These are phyloP conservation scores for Asteroscopus sphinx DNA, from an alignment of 2,888 invertebrate species.

Conservation along the genomic window DNA sequence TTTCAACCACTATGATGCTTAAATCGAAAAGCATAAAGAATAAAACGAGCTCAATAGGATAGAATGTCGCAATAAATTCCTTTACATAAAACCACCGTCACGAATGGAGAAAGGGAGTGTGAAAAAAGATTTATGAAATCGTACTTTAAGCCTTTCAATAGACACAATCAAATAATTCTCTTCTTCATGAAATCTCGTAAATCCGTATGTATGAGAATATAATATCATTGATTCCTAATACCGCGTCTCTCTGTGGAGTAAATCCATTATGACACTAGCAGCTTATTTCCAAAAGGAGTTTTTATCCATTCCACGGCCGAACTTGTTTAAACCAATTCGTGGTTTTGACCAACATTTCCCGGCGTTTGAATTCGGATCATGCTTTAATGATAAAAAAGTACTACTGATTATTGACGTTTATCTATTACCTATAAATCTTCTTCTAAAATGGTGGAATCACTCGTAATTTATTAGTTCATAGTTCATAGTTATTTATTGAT, in stretches of 20 bases:
- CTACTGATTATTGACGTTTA: background rate
- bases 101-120: conserved; percentile 6
- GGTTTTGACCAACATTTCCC: conserved; percentile 38
- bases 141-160: conserved; percentile 35
- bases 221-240: conserved; percentile 37
- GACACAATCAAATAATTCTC: conserved; percentile 39
- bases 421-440: too few species aligned
- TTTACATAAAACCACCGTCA: conserved; percentile 2
- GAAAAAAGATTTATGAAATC: conserved; percentile 19
- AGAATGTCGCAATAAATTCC: conserved; percentile 15
- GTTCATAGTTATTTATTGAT: too few species aligned
- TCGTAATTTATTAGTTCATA: too few species aligned
- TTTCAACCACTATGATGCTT: conserved; percentile 6
- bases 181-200: conserved; percentile 29
- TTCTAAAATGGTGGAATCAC: too few species aligned
- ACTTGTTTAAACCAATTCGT: conserved; percentile 55
- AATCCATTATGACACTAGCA: conserved; percentile 28
- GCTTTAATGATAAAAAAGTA: conserved; percentile 31
- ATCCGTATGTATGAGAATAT: conserved; percentile 40
- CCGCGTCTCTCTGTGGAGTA: conserved; percentile 12
- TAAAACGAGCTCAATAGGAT: conserved; percentile 11
- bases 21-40: conserved; percentile 1
- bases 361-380: conserved; percentile 25
- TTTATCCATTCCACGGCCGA: conserved; percentile 36
- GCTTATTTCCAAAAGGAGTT: conserved; percentile 20